Evolutionary conservation across 2,888 invertebrate species (phyloP), one percentile per base, ranked within the genome.

Genomic region (Drosophila mulleri): DNA sequence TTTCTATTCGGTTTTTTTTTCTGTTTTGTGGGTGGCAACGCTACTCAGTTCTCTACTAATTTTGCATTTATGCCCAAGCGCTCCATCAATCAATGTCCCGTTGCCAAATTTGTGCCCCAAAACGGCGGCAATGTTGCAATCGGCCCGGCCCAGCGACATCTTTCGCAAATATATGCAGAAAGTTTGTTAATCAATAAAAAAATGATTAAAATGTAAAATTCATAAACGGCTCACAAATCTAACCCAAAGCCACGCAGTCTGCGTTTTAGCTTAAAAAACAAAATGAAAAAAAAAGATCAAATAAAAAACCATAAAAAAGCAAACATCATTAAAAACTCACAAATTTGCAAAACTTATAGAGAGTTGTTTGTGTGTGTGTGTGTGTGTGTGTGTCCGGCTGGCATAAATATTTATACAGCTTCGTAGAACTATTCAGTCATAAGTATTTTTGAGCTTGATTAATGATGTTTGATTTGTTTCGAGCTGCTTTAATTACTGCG

Each of bases 21-120:
- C 26, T 44, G 5, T 12, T 67, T 74, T 50, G 91, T 83, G 87
- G 87, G 87, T 88, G 87, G 91, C 70, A 74, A 90, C 88, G 64
- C 72, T 39, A 16, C 72, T 75, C 29, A 63, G 45, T 72, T 76
- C 69, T 82, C 75, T 63, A 61, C 68, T 80, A 75, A 80, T 86
- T 83, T 84, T 76, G 87, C 82, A 88, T 83, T 90, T 90, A 86
- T 86, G 82, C 73, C 78, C 75, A 77, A 88, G 75, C 79, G 78
- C 83, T 72, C 87, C 83, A 88, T 88, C 88, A 90, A 88, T 88
- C 88, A 90, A 79, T 88, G 90, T 88, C 86, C 23, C 56, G 53
- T 45, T 66, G 58, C 73, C 48, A 44, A 45, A 60, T 56, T 66
- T 61, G 57, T 56, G 63, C 48, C 67, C 48, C 20, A 59, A 67